phyloP scores from a whole-genome alignment of 2,113 vertebrate species.

The Benitochromis conjunctus region DNA sequence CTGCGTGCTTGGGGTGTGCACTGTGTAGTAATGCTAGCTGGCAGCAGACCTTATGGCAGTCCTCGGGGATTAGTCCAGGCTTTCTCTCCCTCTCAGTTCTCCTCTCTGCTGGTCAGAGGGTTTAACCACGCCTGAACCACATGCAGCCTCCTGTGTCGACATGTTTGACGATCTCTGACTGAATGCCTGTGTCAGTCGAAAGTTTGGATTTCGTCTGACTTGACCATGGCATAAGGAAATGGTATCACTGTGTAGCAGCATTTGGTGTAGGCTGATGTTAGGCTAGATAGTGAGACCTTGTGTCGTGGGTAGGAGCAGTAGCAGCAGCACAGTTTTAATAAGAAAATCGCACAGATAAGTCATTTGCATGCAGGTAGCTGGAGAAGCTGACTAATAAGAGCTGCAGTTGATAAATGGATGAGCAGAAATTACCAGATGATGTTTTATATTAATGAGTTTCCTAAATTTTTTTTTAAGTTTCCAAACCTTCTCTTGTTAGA shows the following conservation, averaged over 20 bases:
- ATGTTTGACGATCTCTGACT: neutral
- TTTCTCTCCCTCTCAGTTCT: constrained; percentile 38
- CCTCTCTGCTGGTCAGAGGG: constrained; percentile 16
- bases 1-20: neutral
- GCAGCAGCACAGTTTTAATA: neutral
- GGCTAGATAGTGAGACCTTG: neutral
- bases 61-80: constrained; percentile 40
- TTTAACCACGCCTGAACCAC: constrained; percentile 8
- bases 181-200: neutral
- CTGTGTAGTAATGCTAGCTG: constrained; percentile 20
- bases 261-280: neutral
- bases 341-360: neutral
- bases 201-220: neutral
- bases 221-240: neutral
- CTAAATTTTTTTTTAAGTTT: neutral
- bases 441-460: neutral
- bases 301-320: neutral
- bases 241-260: neutral
- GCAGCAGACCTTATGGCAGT: constrained; percentile 29
- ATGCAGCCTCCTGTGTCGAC: neutral
- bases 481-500: neutral
- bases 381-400: neutral
- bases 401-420: neutral
- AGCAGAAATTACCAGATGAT: neutral
- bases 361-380: neutral